phyloP scores from a whole-genome alignment of 35 echinoderm and acorn worm genomes.

The Strongylocentrotus purpuratus region DNA sequence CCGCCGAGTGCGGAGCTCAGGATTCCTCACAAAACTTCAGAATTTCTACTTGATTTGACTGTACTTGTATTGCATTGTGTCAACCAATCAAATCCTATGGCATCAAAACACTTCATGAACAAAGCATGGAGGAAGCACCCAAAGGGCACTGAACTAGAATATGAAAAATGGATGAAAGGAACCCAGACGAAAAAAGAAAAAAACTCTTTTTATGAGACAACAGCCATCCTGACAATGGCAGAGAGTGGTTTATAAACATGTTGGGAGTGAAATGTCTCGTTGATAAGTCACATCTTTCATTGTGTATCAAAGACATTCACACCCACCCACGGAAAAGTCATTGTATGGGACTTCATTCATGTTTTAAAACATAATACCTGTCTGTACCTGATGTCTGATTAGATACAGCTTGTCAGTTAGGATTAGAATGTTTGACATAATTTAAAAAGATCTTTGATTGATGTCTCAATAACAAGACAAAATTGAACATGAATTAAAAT shows the following conservation, averaged over 20 bases:
- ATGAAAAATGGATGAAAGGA: not conserved
- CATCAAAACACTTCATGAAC: constrained; percentile 46
- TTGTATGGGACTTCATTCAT: not conserved
- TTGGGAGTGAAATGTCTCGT: not conserved
- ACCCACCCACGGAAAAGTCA: not conserved
- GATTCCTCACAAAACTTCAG: not conserved
- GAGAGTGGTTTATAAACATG: constrained; percentile 36
- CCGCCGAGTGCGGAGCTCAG: not conserved
- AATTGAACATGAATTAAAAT: not conserved
- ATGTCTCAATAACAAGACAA: not conserved
- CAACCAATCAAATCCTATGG: constrained; percentile 21
- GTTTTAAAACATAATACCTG: not conserved
- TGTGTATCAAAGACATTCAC: constrained; percentile 8
- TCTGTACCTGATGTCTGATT: not conserved
- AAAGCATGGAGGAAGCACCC: not conserved
- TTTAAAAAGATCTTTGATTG: not conserved
- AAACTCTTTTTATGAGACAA: not conserved
- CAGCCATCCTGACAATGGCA: not conserved
- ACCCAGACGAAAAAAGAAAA: not conserved
- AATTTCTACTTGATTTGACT: constrained; percentile 37
- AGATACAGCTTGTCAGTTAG: not conserved
- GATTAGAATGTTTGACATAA: not conserved
- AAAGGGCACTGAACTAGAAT: constrained; percentile 13
- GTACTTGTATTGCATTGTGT: constrained; percentile 46
- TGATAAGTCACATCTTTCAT: constrained; percentile 4